Evolutionary conservation across 1,140 invertebrate species (phyloP).

Genomic region (Adelges cooleyi): DNA sequence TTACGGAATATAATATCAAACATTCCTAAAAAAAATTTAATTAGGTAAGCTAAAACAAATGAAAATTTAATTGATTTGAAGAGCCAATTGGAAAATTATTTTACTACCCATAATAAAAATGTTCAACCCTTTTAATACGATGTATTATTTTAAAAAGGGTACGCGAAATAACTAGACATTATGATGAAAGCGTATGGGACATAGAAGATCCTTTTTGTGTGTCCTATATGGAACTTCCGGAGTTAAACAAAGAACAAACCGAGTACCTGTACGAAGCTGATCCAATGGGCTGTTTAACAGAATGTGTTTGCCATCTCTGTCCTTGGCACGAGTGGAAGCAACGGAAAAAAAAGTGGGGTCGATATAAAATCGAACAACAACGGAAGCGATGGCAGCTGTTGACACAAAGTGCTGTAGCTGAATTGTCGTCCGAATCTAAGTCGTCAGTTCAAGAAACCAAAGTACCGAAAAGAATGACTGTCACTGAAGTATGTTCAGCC

Average conservation of each 20-base stretch:
- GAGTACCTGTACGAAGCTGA: constrained; percentile 12
- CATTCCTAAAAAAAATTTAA: neutral
- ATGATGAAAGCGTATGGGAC: constrained; percentile 24
- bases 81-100: too few species aligned
- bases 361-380: neutral
- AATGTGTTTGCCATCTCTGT: constrained; percentile 22
- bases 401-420: neutral
- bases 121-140: too few species aligned
- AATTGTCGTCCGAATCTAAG: neutral
- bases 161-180: constrained; percentile 22
- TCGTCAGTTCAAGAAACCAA: neutral
- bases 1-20: constrained; percentile 6
- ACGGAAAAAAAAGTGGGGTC: constrained; percentile 3
- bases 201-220: constrained; percentile 12
- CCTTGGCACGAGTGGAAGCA: constrained; percentile 12
- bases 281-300: neutral
- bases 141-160: too few species aligned
- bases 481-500: neutral
- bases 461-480: constrained; percentile 5
- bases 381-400: constrained; percentile 13
- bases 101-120: too few species aligned
- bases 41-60: neutral
- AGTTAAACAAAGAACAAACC: neutral
- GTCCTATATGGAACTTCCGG: constrained; percentile 1
- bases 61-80: too few species aligned